Evolutionary conservation across 2,888 invertebrate genomes (phyloP).

Genomic region (Lepetodrilus schrolli): DNA sequence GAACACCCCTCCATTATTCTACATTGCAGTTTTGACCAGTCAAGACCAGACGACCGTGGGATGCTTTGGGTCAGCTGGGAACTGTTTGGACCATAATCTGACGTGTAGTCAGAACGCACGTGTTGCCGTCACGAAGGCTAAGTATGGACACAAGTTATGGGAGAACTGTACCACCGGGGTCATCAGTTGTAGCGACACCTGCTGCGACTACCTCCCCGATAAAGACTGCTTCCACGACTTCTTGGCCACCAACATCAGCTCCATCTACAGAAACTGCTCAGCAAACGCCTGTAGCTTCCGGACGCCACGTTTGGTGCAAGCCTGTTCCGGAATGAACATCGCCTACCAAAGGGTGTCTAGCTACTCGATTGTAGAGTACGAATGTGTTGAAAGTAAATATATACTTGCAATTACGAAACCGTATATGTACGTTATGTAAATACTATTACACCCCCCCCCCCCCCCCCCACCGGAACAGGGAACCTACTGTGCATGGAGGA

Average conservation of each 20-base stretch:
- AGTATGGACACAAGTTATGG: conserved; percentile 6
- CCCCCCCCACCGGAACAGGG: too few species aligned
- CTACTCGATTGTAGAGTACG: not conserved
- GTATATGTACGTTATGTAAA: not conserved
- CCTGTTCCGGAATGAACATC: not conserved
- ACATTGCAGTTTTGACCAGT: conserved; percentile 81
- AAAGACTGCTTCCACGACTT: conserved; percentile 3
- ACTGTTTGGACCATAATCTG: not conserved
- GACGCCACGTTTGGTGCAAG: not conserved
- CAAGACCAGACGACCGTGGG: conserved; percentile 83
- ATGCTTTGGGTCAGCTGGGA: conserved; percentile 10
- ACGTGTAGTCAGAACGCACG: not conserved
- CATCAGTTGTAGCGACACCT: not conserved
- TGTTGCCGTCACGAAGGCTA: not conserved
- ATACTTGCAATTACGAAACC: not conserved
- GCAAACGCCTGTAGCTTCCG: not conserved
- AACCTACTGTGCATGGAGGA: too few species aligned
- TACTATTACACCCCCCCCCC: not conserved
- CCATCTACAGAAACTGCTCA: conserved; percentile 20
- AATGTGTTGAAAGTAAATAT: not conserved
- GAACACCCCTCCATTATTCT: not conserved
- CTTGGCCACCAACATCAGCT: conserved; percentile 5
- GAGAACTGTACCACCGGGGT: conserved; percentile 16
- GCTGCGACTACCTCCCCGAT: not conserved
- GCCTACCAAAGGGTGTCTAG: not conserved